Evolutionary conservation across 2,888 invertebrate species (phyloP).

Genomic region (Archips crataeganus): DNA sequence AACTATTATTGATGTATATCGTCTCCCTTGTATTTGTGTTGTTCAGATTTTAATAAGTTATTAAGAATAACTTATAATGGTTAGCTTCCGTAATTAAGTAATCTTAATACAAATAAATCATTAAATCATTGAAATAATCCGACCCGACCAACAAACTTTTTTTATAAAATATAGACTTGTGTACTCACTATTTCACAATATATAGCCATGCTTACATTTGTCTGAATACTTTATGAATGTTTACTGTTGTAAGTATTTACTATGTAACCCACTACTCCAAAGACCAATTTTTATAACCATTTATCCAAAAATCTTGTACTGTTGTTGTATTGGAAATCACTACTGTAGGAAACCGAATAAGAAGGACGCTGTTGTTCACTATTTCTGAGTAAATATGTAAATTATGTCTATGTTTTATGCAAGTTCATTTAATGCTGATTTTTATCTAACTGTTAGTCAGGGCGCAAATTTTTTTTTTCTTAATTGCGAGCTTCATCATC

Average conservation of each 20-base stretch:
- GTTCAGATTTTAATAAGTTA: neutral
- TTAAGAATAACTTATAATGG: neutral
- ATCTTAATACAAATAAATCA: conserved; percentile 9
- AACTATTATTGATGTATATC: conserved; percentile 31
- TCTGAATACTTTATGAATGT: conserved; percentile 38
- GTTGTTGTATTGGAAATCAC: conserved; percentile 14
- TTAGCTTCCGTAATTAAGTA: neutral
- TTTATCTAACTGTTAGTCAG: neutral
- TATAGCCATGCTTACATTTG: conserved; percentile 25
- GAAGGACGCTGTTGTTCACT: neutral
- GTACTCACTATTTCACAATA: conserved; percentile 3
- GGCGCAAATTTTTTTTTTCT: neutral
- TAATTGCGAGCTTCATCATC: neutral
- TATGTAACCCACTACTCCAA: conserved; percentile 49
- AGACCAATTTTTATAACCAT: conserved; percentile 58
- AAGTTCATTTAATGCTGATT: neutral
- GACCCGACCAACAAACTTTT: neutral
- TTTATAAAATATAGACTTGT: conserved; percentile 6
- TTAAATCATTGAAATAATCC: neutral
- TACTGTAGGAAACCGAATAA: conserved; percentile 19
- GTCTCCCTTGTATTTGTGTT: conserved; percentile 18
- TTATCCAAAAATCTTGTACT: conserved; percentile 42
- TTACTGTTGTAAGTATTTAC: conserved; percentile 45
- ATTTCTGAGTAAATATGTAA: neutral
- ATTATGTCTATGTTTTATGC: neutral